Base-by-base conservation (phyloP, 1,140 invertebrate species). In the Liolophura sinensis region DNA sequence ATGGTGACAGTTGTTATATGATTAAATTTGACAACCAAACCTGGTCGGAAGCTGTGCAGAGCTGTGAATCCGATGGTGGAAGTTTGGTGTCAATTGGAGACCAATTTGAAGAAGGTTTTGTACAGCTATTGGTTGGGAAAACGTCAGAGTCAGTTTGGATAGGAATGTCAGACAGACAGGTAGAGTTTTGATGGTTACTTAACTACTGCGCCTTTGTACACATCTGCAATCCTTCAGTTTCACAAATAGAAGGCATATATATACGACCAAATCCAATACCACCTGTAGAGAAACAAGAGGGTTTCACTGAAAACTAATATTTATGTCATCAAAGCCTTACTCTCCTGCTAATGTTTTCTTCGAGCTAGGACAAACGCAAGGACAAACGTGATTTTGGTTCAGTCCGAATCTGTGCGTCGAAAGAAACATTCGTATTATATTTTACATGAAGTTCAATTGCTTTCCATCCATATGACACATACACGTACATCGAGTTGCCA, bases 91-190 rank as follows among this genome's bases (percentile, higher is more conserved):
- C 73, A 7, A 65, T 72, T 25, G 46, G 57, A 49, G 48, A 48
- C 47, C 48, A 46, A 49, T 71, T 71, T 62, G 73, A 74, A 60
- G 65, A 74, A 46, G 58, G 56, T 7, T 69, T 63, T 40, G 9
- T 74, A 20, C 60, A 67, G 25, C 27, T 69, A 0, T 52, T 69
- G 49, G 52, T 67, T 5, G 51, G 71, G 22, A 55, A 61, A 55
- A 50, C 1, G 16, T 65, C 31, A 3, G 31, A 40, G 31, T 9
- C 31, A 9, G 31, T 40, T 40, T 40, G 31, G 31, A 40, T 40
- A 5, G 31, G 31, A 40, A 40, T 40, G 31, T 40, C 31, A 40
- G 31, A 40, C 9, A 40, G 31, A 40, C 3, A 40, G 31, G 31
- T 40, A 40, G 31, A 40, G 9, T 11, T 40, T 40, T 25, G 18